Conservation (phyloP, 2,888 invertebrate species). For the Trachelus troglodyta region DNA sequence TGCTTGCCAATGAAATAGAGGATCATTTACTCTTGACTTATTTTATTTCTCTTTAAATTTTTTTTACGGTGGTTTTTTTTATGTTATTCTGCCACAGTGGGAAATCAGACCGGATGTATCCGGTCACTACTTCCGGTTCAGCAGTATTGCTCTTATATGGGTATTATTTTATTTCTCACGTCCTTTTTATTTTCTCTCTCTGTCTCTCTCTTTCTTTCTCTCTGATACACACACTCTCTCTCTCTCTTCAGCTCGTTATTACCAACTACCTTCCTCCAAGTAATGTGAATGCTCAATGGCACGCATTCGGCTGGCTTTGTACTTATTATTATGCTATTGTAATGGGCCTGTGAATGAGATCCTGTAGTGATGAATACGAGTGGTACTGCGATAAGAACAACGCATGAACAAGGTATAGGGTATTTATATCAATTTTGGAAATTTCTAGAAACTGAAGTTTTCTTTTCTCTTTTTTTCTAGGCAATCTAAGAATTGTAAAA, state of each 20-base stretch:
- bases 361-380: background rate
- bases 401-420: background rate
- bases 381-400: background rate
- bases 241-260: background rate
- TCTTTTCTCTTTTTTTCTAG: background rate
- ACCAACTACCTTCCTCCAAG: background rate
- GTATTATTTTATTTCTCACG: conserved; percentile 39
- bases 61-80: background rate
- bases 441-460: background rate
- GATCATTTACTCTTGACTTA: background rate
- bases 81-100: background rate
- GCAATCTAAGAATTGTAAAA: background rate
- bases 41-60: background rate
- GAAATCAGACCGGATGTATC: background rate
- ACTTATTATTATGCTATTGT: conserved; percentile 31
- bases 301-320: conserved; percentile 23
- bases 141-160: conserved; percentile 8
- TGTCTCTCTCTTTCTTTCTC: background rate
- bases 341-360: conserved; percentile 2
- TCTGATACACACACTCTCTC: background rate
- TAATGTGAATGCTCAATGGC: conserved; percentile 24
- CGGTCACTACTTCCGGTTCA: background rate
- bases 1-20: background rate
- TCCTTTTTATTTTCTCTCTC: background rate
- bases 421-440: background rate